Conservation (phyloP, 2,113 vertebrate genomes). For the Cygnus atratus region DNA sequence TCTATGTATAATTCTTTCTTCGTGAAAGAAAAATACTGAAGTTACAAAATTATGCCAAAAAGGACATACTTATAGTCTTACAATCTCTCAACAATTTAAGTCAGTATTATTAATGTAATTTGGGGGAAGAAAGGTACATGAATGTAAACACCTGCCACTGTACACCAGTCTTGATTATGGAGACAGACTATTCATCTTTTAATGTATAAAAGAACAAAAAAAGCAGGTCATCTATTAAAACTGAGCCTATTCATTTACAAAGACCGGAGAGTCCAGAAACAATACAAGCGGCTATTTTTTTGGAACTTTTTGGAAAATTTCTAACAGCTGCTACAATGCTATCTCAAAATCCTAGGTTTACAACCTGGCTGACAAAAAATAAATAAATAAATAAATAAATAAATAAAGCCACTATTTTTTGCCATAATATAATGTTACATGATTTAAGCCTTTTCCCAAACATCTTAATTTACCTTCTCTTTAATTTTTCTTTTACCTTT, state of each 20-base stretch:
- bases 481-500: not conserved
- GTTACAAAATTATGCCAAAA: not conserved
- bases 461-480: not conserved
- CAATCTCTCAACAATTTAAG: not conserved
- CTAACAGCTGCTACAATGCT: not conserved
- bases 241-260: not conserved
- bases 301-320: not conserved
- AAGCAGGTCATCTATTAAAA: not conserved
- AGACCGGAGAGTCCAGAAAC: not conserved
- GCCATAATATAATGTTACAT: not conserved
- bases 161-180: not conserved
- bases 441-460: not conserved
- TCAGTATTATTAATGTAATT: not conserved
- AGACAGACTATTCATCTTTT: not conserved
- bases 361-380: not conserved
- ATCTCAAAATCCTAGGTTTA: not conserved
- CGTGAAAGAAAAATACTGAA: not conserved
- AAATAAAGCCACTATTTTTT: not conserved
- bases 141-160: not conserved
- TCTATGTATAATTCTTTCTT: not conserved
- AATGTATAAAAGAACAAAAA: not conserved
- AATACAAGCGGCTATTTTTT: not conserved
- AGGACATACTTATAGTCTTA: not conserved
- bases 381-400: not conserved
- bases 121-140: not conserved